Base-by-base conservation (phyloP, 2,888 invertebrate genomes). In the Temnothorax unifasciatus region DNA sequence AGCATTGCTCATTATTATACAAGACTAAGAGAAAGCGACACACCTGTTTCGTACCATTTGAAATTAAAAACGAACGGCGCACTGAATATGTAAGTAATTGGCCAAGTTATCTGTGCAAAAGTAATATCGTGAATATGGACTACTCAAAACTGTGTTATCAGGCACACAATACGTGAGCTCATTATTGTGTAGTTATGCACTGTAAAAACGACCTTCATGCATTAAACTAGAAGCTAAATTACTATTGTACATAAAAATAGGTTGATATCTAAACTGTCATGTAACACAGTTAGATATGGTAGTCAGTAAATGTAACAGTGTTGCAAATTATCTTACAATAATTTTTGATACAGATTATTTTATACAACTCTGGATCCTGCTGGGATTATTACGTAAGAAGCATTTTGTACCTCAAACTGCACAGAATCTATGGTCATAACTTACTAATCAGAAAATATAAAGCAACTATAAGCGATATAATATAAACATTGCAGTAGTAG, bases 1-100 rank as follows among this genome's bases (percentile, higher is more conserved):
- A 88, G 84, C 89, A 90, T 92, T 92, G 93, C 93, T 93, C 93
- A 92, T 88, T 89, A 90, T 89, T 88, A 90, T 83, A 91, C 91
- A 91, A 92, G 87, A 91, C 86, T 92, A 89, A 90, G 83, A 74
- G 75, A 82, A 86, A 85, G 83, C 61, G 59, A 73, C 88, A 86
- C 86, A 86, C 61, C 77, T 91, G 79, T 89, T 85, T 87, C 89
- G 44, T 89, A 86, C 82, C 83, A 88, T 79, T 50, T 89, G 82
- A 83, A 87, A 87, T 77, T 83, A 85, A 87, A 83, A 87, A 83
- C 44, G 47, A 86, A 87, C 69, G 52, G 75, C 61, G 63, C 77
- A 85, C 85, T 87, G 86, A 85, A 75, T 83, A 83, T 64, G 86
- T 87, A 91, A 90, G 90, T 87, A 86, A 85, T 87, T 90, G 90